These are phyloP conservation scores for Malacosoma neustria DNA, from an alignment of 2,888 invertebrate genomes.

Conservation along the genomic window DNA sequence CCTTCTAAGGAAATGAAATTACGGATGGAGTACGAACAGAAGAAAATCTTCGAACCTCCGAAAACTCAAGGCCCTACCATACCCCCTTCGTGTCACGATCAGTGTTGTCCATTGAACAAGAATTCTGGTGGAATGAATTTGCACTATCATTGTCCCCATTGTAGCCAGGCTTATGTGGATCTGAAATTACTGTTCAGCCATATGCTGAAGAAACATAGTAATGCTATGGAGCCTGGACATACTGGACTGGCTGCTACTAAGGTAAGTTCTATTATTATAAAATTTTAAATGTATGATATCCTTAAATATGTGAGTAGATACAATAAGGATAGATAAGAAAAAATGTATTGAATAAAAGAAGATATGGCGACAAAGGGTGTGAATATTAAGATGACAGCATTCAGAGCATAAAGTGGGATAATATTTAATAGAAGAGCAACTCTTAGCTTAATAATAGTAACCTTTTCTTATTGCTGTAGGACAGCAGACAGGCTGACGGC, in stretches of 20 bases:
- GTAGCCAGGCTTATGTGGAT: conserved; percentile 64
- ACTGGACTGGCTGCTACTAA: conserved; percentile 67
- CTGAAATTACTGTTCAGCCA: conserved; percentile 61
- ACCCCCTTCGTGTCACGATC: conserved; percentile 76
- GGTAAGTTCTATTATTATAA: conserved; percentile 28
- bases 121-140: conserved; percentile 62
- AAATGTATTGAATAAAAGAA: too few species aligned
- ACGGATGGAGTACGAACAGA: conserved; percentile 50
- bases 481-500: too few species aligned
- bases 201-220: conserved; percentile 67
- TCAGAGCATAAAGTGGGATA: too few species aligned
- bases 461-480: too few species aligned
- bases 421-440: too few species aligned
- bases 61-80: conserved; percentile 57
- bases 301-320: conserved; percentile 5
- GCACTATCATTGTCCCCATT: conserved; percentile 65
- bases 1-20: conserved; percentile 68
- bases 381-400: too few species aligned
- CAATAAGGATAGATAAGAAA: too few species aligned
- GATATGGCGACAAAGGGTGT: too few species aligned
- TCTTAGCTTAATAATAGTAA: too few species aligned
- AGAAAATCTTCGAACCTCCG: conserved; percentile 44
- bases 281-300: conserved; percentile 3
- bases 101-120: conserved; percentile 62
- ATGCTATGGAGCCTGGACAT: conserved; percentile 50